phyloP scores from a whole-genome alignment of 1,140 invertebrate genomes.

The Eupristina koningsbergeri region DNA sequence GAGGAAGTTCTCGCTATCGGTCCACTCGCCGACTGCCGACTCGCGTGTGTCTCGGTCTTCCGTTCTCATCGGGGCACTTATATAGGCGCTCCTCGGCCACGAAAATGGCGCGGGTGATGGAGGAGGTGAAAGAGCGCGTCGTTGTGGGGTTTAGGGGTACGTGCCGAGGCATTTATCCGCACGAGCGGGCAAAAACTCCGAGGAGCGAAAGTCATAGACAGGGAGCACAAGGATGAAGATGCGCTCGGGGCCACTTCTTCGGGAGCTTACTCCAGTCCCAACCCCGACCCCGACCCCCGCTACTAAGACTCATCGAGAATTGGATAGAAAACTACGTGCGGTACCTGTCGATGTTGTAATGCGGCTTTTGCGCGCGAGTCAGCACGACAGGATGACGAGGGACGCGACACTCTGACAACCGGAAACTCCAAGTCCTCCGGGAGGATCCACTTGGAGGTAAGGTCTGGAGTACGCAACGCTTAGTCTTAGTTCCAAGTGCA shows the following conservation, averaged over 20 bases:
- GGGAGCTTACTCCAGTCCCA: not conserved
- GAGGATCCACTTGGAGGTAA: too few species aligned
- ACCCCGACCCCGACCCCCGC: not conserved
- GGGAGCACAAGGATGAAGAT: not conserved
- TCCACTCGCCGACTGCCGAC: conserved; percentile 25
- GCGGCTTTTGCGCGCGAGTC: conserved; percentile 5
- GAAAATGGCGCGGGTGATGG: not conserved
- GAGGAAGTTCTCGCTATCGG: conserved; percentile 20
- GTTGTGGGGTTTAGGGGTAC: not conserved
- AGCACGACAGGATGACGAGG: not conserved
- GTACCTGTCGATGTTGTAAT: conserved; percentile 3
- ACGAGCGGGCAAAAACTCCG: not conserved
- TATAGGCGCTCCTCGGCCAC: conserved; percentile 26
- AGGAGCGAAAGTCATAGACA: not conserved
- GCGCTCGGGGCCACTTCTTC: not conserved
- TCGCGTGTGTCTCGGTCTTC: conserved; percentile 41
- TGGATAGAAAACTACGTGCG: not conserved
- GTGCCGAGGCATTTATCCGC: not conserved
- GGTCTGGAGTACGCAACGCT: too few species aligned
- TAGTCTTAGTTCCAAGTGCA: too few species aligned
- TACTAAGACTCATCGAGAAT: not conserved
- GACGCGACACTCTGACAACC: conserved; percentile 8
- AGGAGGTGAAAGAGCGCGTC: too few species aligned
- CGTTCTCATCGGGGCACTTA: conserved; percentile 26
- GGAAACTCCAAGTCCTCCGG: too few species aligned